These are phyloP conservation scores for Cochlearius cochlearius DNA, from an alignment of 2,113 vertebrate species.

Conservation along the genomic window DNA sequence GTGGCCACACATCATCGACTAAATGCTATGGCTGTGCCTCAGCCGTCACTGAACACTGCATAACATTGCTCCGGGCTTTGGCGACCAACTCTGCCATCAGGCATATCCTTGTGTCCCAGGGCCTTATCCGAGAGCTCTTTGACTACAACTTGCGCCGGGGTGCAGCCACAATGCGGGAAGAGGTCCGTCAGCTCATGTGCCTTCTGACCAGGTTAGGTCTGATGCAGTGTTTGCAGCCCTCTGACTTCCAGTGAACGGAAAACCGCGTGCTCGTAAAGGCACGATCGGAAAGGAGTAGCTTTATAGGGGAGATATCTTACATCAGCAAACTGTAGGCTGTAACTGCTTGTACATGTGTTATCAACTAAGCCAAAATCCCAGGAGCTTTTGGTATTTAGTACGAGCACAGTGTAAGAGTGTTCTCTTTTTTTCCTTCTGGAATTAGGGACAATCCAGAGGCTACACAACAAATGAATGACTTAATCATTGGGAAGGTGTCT, in stretches of 20 bases:
- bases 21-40: slow-evolving; percentile 98
- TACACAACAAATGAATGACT: slow-evolving; percentile 97
- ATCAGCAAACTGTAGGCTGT: not conserved
- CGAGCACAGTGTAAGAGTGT: not conserved
- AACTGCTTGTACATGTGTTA: not conserved
- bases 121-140: slow-evolving; percentile 95
- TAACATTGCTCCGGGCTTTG: slow-evolving; percentile 92
- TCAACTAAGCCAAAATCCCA: not conserved
- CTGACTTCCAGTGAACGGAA: not conserved
- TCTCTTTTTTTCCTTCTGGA: not conserved
- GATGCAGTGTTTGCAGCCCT: not conserved
- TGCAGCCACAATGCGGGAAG: slow-evolving; percentile 90
- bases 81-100: slow-evolving; percentile 93
- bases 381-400: not conserved
- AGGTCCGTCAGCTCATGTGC: slow-evolving; percentile 96
- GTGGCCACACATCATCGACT: slow-evolving; percentile 94
- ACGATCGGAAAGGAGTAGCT: not conserved
- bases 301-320: fast-evolving
- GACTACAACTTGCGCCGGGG: slow-evolving; percentile 94
- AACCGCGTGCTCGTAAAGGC: fast-evolving
- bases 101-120: slow-evolving; percentile 95
- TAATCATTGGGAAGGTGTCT: slow-evolving; percentile 96
- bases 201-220: slow-evolving; percentile 90
- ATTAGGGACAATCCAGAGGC: slow-evolving; percentile 95
- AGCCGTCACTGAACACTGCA: slow-evolving; percentile 95